Evolutionary conservation across 2,888 invertebrate genomes (phyloP).

Genomic region (Myathropa florea): DNA sequence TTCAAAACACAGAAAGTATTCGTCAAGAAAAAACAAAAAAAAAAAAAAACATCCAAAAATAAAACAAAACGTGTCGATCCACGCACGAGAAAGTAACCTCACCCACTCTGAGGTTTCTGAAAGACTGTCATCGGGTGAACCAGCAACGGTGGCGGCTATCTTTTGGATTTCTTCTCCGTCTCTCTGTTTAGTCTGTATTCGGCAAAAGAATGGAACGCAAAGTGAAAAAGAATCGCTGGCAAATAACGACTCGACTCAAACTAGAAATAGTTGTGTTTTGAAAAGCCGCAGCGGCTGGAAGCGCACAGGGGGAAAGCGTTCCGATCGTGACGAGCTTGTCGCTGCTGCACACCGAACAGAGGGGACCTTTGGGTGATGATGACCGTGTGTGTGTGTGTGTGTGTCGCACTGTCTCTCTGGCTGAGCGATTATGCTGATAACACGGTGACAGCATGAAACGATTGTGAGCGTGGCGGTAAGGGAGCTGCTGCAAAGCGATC

Average conservation of each 20-base stretch:
- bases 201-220: constrained; percentile 35
- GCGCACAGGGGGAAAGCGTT: background rate
- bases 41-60: constrained; percentile 19
- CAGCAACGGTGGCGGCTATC: constrained; percentile 42
- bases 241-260: constrained; percentile 40
- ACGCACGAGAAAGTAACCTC: constrained; percentile 28
- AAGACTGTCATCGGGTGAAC: constrained; percentile 53
- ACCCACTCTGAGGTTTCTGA: constrained; percentile 50
- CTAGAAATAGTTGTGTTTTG: constrained; percentile 34
- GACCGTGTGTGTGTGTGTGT: background rate
- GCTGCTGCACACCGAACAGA: background rate
- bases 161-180: constrained; percentile 32
- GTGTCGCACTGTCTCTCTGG: background rate
- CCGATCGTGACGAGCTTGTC: constrained; percentile 14
- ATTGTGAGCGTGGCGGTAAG: background rate
- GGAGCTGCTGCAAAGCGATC: background rate
- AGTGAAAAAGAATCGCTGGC: constrained; percentile 16
- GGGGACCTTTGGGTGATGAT: background rate
- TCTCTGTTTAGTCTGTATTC: constrained; percentile 9
- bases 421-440: background rate
- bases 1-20: background rate
- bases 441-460: background rate
- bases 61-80: constrained; percentile 7
- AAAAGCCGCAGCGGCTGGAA: background rate
- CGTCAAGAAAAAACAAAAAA: constrained; percentile 16